phyloP scores from a whole-genome alignment of 2,888 invertebrate genomes.

The Pedicia rivosa region DNA sequence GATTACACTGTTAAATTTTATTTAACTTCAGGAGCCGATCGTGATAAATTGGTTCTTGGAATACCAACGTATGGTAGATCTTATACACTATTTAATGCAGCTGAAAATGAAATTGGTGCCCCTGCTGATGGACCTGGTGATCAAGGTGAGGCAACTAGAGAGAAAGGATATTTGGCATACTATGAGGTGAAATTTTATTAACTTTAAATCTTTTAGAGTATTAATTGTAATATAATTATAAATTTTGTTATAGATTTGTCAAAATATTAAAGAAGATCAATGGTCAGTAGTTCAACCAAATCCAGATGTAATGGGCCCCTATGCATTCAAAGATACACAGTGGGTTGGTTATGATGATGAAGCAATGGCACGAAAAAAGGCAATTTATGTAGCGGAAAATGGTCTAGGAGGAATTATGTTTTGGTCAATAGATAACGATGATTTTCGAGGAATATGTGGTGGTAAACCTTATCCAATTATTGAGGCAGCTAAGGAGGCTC shows the following conservation, averaged over 20 bases:
- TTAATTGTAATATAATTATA: slow-evolving; percentile 3
- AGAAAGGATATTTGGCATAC: slow-evolving; percentile 84
- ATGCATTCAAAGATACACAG: slow-evolving; percentile 71
- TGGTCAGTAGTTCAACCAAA: slow-evolving; percentile 77
- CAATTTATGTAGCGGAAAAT: slow-evolving; percentile 69
- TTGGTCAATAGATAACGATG: slow-evolving; percentile 79
- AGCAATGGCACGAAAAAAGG: slow-evolving; percentile 65
- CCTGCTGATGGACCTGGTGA: slow-evolving; percentile 83
- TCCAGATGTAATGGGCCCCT: slow-evolving; percentile 73
- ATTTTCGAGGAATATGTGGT: slow-evolving; percentile 81
- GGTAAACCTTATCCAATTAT: slow-evolving; percentile 78
- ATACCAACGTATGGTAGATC: slow-evolving; percentile 84
- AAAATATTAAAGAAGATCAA: slow-evolving; percentile 50
- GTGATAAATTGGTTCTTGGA: slow-evolving; percentile 66
- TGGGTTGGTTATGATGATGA: slow-evolving; percentile 92
- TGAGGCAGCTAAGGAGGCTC: slow-evolving; percentile 75
- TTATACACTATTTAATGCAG: slow-evolving; percentile 74
- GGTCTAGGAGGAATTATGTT: slow-evolving; percentile 57
- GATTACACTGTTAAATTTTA: slow-evolving; percentile 77
- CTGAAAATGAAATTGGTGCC: slow-evolving; percentile 70
- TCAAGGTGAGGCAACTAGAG: slow-evolving; percentile 79
- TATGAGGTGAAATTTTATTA: slow-evolving; percentile 51
- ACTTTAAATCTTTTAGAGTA: not conserved
- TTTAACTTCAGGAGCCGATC: slow-evolving; percentile 59
- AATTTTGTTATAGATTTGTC: slow-evolving; percentile 57